These are phyloP conservation scores for Eutrigla gurnardus DNA, from an alignment of 2,797 vertebrate species.

Conservation along the genomic window DNA sequence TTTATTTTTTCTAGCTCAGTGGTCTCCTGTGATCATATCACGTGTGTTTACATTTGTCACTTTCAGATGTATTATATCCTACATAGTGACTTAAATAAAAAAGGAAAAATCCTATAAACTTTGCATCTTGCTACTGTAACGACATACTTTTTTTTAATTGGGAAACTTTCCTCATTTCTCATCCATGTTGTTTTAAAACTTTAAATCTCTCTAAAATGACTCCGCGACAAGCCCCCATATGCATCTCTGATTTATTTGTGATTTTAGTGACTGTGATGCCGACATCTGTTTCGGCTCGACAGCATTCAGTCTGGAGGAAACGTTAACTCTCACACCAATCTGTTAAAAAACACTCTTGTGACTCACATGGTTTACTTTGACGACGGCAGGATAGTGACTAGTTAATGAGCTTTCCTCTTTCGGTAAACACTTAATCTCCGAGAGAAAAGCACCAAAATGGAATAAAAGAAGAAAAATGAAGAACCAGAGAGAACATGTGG, in stretches of 20 bases:
- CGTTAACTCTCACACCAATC: conserved; percentile 48
- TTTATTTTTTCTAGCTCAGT: not conserved
- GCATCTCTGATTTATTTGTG: conserved; percentile 18
- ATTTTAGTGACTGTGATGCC: conserved; percentile 20
- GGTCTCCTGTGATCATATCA: not conserved
- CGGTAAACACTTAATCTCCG: conserved; percentile 43
- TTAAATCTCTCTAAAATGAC: conserved; percentile 37
- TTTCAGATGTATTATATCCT: too few species aligned
- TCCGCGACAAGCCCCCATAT: not conserved
- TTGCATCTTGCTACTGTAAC: not conserved
- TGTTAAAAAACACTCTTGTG: conserved; percentile 42
- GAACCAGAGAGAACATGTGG: conserved; percentile 4
- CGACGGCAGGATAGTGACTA: conserved; percentile 41
- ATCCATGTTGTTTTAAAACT: not conserved
- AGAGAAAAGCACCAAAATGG: not conserved
- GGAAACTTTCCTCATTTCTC: conserved; percentile 2
- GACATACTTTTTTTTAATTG: not conserved
- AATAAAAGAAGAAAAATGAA: conserved; percentile 3
- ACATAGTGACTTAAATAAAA: too few species aligned
- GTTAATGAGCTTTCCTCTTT: conserved; percentile 55
- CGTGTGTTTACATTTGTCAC: too few species aligned
- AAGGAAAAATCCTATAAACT: too few species aligned
- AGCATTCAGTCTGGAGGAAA: conserved; percentile 29
- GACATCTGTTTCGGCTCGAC: conserved; percentile 49
- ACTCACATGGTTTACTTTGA: conserved; percentile 59